Evolutionary conservation across 1,140 invertebrate genomes (phyloP), one percentile per base, ranked within the genome.

Genomic region (Drosophila rhopaloa): DNA sequence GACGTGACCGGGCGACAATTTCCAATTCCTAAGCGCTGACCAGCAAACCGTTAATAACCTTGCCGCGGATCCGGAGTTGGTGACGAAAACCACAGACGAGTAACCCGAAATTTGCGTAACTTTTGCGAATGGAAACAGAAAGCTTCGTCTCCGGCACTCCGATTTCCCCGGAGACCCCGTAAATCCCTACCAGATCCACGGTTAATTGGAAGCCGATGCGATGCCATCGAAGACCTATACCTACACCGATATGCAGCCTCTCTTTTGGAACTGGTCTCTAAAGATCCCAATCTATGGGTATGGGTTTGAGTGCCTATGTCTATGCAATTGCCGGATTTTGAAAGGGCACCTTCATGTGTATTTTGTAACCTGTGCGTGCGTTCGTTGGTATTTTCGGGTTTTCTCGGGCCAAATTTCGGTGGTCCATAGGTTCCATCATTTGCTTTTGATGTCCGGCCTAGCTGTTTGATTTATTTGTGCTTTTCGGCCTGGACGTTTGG

Each of bases 11-110:
- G 55, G 59, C 58, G 67, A 78, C 65, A 79, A 57, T 72, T 78
- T 85, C 53, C 73, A 81, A 75, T 81, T 86, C 74, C 60, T 43
- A 58, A 62, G 51, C 54, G 55, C 48, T 29, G 59, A 35, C 58
- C 62, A 85, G 48, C 66, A 81, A 86, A 73, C 61, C 79, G 84
- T 75, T 90, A 74, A 80, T 89, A 84, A 89, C 84, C 84, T 88
- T 82, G 83, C 53, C 27, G 56, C 35, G 47, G 47, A 57, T 57
- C 10, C 9, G 5, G 50, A 72, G 35, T 58, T 43, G 53, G 59
- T 82, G 79, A 82, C 75, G 57, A 82, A 82, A 81, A 68, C 74
- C 58, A 37, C 66, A 80, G 46, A 53, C 56, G 58, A 70, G 50
- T 68, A 58, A 56, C 43, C 51, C 47, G 40, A 60, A 60, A 83